phyloP scores from a whole-genome alignment of 2,113 vertebrate genomes.

The Fregetta grallaria region DNA sequence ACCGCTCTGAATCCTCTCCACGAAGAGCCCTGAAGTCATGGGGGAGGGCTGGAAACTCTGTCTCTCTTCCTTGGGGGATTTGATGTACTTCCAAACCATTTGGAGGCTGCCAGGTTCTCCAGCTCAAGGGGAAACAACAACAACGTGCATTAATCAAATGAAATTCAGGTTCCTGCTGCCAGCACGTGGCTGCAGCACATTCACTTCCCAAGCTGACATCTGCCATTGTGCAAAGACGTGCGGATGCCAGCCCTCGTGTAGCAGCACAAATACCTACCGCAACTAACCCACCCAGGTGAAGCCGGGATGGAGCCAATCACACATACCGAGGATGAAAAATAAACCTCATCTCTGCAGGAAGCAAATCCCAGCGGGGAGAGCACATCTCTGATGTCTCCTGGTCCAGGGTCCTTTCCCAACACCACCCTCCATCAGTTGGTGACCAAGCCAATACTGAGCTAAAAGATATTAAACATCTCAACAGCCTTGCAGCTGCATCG shows the following conservation, averaged over 20 bases:
- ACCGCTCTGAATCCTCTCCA: not conserved
- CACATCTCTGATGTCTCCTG: not conserved
- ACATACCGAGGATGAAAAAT: fast-evolving
- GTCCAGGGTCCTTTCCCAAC: not conserved
- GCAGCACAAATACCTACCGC: not conserved
- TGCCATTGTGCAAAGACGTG: not conserved
- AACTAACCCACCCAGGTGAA: not conserved
- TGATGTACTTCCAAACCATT: conserved; percentile 43
- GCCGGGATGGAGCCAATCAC: fast-evolving
- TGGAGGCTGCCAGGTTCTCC: conserved; percentile 13
- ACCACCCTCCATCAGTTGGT: not conserved
- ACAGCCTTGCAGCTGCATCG: not conserved
- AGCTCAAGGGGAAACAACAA: not conserved
- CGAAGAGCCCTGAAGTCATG: not conserved
- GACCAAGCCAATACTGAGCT: not conserved
- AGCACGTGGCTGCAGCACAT: not conserved
- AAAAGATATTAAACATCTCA: not conserved
- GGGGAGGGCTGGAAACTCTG: not conserved
- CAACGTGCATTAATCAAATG: fast-evolving
- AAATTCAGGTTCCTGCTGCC: not conserved
- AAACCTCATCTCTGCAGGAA: not conserved
- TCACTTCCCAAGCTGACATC: not conserved
- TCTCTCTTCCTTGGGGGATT: conserved; percentile 20
- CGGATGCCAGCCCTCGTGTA: not conserved
- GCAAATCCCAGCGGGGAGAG: fast-evolving